Conservation (phyloP, 2,888 invertebrate genomes). For the Apamea crenata region DNA sequence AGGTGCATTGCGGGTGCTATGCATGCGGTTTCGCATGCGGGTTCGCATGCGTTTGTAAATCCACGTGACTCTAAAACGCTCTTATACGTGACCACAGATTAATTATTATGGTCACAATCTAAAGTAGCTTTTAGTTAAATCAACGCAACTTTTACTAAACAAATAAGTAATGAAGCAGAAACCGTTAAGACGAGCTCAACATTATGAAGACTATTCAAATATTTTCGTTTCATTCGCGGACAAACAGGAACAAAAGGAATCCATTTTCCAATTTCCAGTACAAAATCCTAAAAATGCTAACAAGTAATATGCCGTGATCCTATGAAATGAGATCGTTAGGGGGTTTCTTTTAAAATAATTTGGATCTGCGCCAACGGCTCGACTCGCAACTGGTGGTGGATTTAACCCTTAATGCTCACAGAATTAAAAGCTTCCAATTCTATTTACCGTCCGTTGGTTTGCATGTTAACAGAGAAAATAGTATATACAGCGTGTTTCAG, state of each 20-base stretch:
- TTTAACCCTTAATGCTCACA: constrained; percentile 81
- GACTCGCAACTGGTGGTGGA: constrained; percentile 87
- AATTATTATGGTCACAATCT: neutral
- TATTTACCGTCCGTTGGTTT: constrained; percentile 75
- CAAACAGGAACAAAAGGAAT: constrained; percentile 50
- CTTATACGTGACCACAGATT: neutral
- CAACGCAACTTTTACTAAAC: neutral
- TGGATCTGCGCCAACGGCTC: constrained; percentile 82
- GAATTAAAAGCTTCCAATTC: constrained; percentile 81
- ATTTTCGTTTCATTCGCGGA: constrained; percentile 15
- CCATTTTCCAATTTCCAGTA: constrained; percentile 58
- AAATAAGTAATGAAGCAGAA: neutral
- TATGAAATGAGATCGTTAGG: constrained; percentile 80
- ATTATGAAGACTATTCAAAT: constrained; percentile 12
- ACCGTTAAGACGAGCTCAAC: neutral
- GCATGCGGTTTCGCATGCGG: neutral
- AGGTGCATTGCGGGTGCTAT: neutral
- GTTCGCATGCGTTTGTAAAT: neutral
- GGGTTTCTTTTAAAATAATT: constrained; percentile 88
- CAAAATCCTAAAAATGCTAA: constrained; percentile 63
- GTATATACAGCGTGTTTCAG: constrained; percentile 12
- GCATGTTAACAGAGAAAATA: constrained; percentile 67
- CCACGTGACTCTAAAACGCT: no score
- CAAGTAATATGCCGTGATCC: constrained; percentile 68
- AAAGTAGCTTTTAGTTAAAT: neutral